These are phyloP conservation scores for Phaethornis superciliosus DNA, from an alignment of 2,113 vertebrate genomes.

Conservation along the genomic window DNA sequence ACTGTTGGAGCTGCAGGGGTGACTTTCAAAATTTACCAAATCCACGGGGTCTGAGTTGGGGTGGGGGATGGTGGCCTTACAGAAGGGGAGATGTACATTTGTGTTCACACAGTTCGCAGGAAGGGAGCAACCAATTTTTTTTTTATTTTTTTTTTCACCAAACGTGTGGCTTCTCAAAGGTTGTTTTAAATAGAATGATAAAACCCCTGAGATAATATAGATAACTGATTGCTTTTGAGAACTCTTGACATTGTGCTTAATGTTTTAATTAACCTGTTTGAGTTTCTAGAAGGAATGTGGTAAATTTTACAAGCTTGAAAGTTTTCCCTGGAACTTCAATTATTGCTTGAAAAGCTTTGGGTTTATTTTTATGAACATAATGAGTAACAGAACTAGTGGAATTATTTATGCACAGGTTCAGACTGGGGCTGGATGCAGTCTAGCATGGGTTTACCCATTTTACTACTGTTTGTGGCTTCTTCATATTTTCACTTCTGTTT, in stretches of 20 bases:
- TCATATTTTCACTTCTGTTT: constrained; percentile 32
- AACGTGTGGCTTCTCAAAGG: background rate
- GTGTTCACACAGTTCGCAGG: accelerated
- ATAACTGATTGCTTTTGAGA: background rate
- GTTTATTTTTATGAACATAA: background rate
- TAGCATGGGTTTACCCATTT: constrained; percentile 2
- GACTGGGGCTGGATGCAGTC: background rate
- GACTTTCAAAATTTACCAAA: background rate
- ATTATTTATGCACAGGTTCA: constrained; percentile 3
- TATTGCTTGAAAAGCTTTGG: constrained; percentile 2
- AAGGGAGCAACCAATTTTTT: background rate
- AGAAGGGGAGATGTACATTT: background rate
- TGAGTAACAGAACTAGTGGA: background rate
- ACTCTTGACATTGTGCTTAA: background rate
- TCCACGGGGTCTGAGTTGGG: background rate
- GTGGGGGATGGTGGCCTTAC: accelerated
- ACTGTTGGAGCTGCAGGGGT: background rate
- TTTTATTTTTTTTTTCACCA: accelerated
- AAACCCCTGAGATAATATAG: background rate
- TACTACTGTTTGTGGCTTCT: constrained; percentile 21
- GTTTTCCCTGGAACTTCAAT: background rate
- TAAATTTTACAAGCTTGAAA: background rate
- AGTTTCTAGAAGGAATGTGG: background rate
- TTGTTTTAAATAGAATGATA: background rate
- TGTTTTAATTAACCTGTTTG: background rate